Base-by-base conservation (phyloP, 2,797 vertebrate genomes). In the Clarias pachynema region DNA sequence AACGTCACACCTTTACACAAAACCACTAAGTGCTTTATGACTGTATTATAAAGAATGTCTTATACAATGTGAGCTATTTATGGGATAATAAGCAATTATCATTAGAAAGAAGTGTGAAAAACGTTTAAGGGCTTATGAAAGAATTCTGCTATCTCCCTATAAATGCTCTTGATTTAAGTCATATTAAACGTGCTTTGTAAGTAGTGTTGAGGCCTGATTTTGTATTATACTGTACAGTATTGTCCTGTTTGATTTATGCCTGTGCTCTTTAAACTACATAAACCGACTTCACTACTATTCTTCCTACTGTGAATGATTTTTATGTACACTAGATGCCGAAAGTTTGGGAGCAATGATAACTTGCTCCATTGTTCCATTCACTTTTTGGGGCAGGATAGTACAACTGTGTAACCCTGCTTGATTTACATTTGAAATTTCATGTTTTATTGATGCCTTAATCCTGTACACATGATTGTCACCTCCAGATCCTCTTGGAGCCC, bases 11-110 rank as follows among this genome's bases (percentile, higher is more conserved):
- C 69, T 88, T 84, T 56, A 65, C 66, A 62, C 26, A 79, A 29
- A 86, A 89, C 87, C 87, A 89, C 88, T 88, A 69, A 85, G 87
- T 89, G 86, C 87, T 86, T 90, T 87, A 72, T 85, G 68, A 75
- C 84, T 86, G 84, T 83, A 44, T 53, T 63, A 65, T 44, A 57
- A 49, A 70, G 68, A 73, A 56, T 87, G 84, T 84, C 82, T 87
- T 84, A 16, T 14, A 60, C 84, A 84, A 34, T 68, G 44, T 83
- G 34, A 79, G 62, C 49, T 85, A 85, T 87, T 85, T 85, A 84
- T 79, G 34, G 60, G 57, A 85, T 59, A 62, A 37, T 72, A 37
- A 62, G 81, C 75, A 83, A 37, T 87, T 9, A 34, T 53, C 56
- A 59, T 78, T 29, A 56, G 73, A 57, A 20, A 31, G 53, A 20